Evolutionary conservation across 2,888 invertebrate species (phyloP).

Genomic region (Ernsta delagoae): DNA sequence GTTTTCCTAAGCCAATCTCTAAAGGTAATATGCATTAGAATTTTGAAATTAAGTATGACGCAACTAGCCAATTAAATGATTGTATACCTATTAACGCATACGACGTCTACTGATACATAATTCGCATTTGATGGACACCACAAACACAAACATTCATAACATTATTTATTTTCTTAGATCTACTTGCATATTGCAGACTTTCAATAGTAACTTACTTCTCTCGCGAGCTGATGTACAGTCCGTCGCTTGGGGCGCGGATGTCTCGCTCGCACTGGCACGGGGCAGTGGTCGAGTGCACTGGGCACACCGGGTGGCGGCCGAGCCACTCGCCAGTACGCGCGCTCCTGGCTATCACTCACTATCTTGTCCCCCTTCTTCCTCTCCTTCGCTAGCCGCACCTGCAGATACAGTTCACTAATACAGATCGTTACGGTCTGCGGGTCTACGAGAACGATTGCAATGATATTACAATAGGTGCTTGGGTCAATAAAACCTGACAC

Average conservation of each 20-base stretch:
- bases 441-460: neutral
- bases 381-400: conserved; percentile 96
- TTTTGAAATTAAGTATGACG: too few species aligned
- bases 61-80: too few species aligned
- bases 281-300: conserved; percentile 93
- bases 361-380: conserved; percentile 98
- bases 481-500: too few species aligned
- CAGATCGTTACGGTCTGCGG: conserved; percentile 31
- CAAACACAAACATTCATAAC: too few species aligned
- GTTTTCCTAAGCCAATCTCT: too few species aligned
- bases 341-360: conserved; percentile 97
- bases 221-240: conserved; percentile 90
- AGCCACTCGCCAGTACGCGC: conserved; percentile 98
- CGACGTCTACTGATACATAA: too few species aligned
- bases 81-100: too few species aligned
- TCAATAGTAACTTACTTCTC: conserved; percentile 86
- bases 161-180: too few species aligned
- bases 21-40: too few species aligned
- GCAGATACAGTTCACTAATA: conserved; percentile 37
- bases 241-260: conserved; percentile 89
- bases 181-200: too few species aligned
- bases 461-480: too few species aligned
- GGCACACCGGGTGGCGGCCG: conserved; percentile 96
- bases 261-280: conserved; percentile 90
- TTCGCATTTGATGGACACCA: too few species aligned